phyloP scores from a whole-genome alignment of 2,888 invertebrate species.

The Mechanitis messenoides region DNA sequence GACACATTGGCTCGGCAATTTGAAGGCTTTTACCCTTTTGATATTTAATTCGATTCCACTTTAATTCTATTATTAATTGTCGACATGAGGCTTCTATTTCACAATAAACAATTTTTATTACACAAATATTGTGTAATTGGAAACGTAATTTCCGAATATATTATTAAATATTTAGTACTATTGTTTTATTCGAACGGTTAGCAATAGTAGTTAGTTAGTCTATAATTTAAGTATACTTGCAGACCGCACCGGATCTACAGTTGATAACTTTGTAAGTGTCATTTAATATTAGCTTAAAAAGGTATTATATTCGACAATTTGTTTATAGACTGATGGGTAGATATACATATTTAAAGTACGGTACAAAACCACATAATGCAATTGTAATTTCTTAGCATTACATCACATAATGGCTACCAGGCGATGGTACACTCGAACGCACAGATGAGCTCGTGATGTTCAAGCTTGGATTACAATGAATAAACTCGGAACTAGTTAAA shows the following conservation, averaged over 20 bases:
- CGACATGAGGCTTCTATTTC: no score
- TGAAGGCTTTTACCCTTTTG: neutral
- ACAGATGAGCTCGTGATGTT: neutral
- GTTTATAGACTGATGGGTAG: no score
- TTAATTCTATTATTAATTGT: neutral
- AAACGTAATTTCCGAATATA: neutral
- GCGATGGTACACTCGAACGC: no score
- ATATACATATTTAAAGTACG: neutral
- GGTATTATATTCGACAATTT: neutral
- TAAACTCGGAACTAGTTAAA: constrained; percentile 12
- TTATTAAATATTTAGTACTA: neutral
- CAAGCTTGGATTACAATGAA: constrained; percentile 5
- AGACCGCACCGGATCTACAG: constrained; percentile 13
- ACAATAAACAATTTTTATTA: no score
- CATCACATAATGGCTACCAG: neutral
- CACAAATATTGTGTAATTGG: no score
- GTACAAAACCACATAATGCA: neutral
- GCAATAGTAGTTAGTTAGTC: neutral
- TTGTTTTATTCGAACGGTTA: neutral
- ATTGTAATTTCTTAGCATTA: constrained; percentile 1
- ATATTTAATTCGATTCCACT: neutral
- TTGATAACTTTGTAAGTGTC: constrained; percentile 11
- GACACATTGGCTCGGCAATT: constrained; percentile 11
- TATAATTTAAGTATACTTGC: neutral
- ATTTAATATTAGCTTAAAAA: neutral